A percentile compares a stretch with the other conserved stretches of the same genome.
Conservation (phyloP, 2,113 vertebrate species). For the Todiramphus saurophagus region DNA sequence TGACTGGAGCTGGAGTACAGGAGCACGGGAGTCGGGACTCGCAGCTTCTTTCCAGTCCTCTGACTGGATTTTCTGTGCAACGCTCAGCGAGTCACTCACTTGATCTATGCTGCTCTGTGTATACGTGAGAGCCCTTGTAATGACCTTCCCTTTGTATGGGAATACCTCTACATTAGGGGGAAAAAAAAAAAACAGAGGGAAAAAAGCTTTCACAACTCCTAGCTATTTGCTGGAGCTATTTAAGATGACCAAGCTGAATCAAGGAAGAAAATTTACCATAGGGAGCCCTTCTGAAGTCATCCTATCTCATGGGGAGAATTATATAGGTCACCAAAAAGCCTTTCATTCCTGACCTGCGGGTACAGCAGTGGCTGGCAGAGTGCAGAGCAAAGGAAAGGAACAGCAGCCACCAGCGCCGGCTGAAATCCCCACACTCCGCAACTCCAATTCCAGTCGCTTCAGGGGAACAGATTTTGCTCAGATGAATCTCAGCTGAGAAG, state of each 20-base stretch:
- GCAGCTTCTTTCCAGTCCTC: background rate
- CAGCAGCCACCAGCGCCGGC: background rate
- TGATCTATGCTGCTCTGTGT: background rate
- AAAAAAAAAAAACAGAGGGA: background rate
- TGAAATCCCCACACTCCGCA: background rate
- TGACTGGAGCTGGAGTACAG: rapidly evolving
- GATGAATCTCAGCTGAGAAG: background rate
- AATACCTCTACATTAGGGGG: background rate
- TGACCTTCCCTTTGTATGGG: background rate
- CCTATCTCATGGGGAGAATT: background rate
- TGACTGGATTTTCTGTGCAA: background rate
- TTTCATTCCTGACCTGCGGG: background rate
- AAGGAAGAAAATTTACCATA: background rate
- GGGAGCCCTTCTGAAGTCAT: slow-evolving; percentile 25
- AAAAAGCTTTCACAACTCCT: background rate
- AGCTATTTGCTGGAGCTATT: background rate
- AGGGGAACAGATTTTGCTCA: rapidly evolving
- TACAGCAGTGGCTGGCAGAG: background rate
- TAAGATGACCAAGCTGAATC: background rate
- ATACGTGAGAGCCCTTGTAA: background rate
- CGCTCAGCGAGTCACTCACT: background rate
- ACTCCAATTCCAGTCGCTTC: background rate
- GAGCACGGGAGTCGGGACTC: background rate
- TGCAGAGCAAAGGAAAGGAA: background rate
- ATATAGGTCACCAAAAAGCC: slow-evolving; percentile 2